Conservation (phyloP, 2,888 invertebrate species). For the Xestobium rufovillosum region DNA sequence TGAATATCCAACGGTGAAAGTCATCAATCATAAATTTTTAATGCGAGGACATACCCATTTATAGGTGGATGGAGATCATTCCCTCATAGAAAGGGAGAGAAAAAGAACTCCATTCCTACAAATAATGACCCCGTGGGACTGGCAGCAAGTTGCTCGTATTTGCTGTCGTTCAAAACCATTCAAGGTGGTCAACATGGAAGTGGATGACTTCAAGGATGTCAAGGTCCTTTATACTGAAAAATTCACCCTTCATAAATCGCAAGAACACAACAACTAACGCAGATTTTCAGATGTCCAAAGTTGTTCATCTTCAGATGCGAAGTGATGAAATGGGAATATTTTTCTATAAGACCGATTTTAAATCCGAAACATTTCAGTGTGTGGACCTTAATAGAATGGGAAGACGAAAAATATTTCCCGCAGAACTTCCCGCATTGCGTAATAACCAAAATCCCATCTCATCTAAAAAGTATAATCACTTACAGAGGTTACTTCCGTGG, state of each 20-base stretch:
- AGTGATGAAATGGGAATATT: conserved; percentile 5
- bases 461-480: conserved; percentile 14
- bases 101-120: conserved; percentile 4
- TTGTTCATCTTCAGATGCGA: conserved; percentile 9
- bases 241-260: too few relatives aligned
- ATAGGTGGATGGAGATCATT: conserved; percentile 10
- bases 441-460: conserved; percentile 11
- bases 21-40: conserved; percentile 15
- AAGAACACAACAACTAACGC: background rate
- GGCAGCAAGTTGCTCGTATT: conserved; percentile 10
- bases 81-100: conserved; percentile 9
- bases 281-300: conserved; percentile 12
- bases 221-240: too few relatives aligned
- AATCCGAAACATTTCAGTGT: too few relatives aligned
- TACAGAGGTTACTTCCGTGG: conserved; percentile 14
- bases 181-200: too few relatives aligned
- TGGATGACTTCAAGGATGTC: too few relatives aligned
- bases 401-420: conserved; percentile 8
- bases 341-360: conserved; percentile 7
- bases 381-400: too few relatives aligned
- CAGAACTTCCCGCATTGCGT: conserved; percentile 5
- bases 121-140: conserved; percentile 15
- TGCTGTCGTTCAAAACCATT: too few relatives aligned
- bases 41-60: conserved; percentile 14
- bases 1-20: conserved; percentile 9